Evolutionary conservation across 2,888 invertebrate species (phyloP).

Genomic region (Neocrepidodera transversa): DNA sequence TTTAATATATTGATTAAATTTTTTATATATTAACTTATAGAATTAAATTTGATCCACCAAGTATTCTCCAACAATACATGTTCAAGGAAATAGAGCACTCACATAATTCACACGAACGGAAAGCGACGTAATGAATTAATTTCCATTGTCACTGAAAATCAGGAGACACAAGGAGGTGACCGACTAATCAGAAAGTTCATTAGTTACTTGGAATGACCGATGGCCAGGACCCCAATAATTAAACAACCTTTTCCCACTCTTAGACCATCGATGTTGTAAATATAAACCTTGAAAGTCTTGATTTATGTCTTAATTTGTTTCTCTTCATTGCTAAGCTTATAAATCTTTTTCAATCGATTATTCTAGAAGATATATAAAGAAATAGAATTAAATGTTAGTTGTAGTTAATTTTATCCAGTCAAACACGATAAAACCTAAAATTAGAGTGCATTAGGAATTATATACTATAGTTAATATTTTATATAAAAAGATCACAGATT

Average conservation of each 20-base stretch:
- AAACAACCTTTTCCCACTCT: conserved; percentile 53
- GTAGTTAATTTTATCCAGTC: no score
- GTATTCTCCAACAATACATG: conserved; percentile 24
- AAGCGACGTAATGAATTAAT: conserved; percentile 57
- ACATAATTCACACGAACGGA: conserved; percentile 29
- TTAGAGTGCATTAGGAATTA: no score
- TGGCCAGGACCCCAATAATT: conserved; percentile 59
- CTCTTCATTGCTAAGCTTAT: conserved; percentile 10
- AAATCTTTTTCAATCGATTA: conserved; percentile 14
- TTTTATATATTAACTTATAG: no score
- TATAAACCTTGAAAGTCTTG: conserved; percentile 29
- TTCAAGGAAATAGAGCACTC: conserved; percentile 27
- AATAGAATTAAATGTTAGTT: no score
- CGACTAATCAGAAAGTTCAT: conserved; percentile 60
- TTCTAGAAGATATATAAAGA: background rate
- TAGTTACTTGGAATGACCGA: conserved; percentile 61
- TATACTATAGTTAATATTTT: no score
- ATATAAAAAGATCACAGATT: no score
- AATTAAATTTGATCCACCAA: no score
- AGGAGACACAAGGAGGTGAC: conserved; percentile 41
- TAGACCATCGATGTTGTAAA: conserved; percentile 18
- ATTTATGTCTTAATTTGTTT: conserved; percentile 27
- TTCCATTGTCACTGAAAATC: conserved; percentile 55
- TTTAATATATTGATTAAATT: no score
- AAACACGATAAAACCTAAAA: no score